These are phyloP conservation scores for Tetramorium alpestre DNA, from an alignment of 1,140 invertebrate genomes.

Conservation along the genomic window DNA sequence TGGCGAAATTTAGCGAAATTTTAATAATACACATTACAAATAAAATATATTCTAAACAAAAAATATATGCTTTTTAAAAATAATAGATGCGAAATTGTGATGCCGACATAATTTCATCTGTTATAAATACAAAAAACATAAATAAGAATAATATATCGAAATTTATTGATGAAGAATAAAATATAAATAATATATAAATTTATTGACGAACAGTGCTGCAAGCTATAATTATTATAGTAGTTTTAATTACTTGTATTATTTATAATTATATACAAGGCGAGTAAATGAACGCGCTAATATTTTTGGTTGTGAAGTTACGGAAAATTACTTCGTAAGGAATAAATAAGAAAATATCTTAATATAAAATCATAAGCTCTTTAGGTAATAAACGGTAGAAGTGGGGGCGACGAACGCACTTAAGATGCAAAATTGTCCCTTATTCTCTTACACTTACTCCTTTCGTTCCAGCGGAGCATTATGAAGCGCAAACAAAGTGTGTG, in stretches of 20 bases:
- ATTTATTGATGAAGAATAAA: neutral
- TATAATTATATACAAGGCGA: neutral
- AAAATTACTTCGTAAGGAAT: neutral
- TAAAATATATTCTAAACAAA: slow-evolving; percentile 27
- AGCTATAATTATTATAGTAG: neutral
- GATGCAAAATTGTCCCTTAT: slow-evolving; percentile 40
- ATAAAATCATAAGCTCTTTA: slow-evolving; percentile 34
- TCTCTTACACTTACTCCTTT: neutral
- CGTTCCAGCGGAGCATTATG: slow-evolving; percentile 5
- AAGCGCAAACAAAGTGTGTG: slow-evolving; percentile 7
- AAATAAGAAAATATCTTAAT: slow-evolving; percentile 1
- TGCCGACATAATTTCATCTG: neutral
- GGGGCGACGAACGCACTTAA: slow-evolving; percentile 16
- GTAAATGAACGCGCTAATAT: neutral
- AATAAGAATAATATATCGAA: neutral
- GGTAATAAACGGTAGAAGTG: slow-evolving; percentile 24
- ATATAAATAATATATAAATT: no score
- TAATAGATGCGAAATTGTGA: neutral
- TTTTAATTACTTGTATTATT: neutral
- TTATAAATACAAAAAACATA: neutral
- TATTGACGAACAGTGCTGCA: neutral
- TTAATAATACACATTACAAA: neutral
- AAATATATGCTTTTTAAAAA: neutral
- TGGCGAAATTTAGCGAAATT: neutral
- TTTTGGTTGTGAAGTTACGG: neutral